Evolutionary conservation across 35 echinoderm and acorn worm species (phyloP), one percentile per base, ranked within the genome.

Genomic region (Diadema setosum): DNA sequence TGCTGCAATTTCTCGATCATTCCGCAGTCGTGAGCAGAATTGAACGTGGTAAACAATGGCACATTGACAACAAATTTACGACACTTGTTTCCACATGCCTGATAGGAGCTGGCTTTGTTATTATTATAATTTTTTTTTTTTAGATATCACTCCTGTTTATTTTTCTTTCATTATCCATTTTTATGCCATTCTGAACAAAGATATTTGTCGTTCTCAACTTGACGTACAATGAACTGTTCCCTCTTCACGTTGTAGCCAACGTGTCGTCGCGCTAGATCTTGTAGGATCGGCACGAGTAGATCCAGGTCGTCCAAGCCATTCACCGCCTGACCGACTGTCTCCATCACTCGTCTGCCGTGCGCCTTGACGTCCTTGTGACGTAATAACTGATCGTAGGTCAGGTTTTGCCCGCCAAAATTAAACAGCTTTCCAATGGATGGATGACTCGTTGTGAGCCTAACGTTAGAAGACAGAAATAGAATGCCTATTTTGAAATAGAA

Each of bases 201-300:
- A n/a, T n/a, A n/a, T n/a, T n/a, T n/a, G n/a, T n/a, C n/a, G n/a
- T n/a, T n/a, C n/a, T n/a, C n/a, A n/a, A n/a, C n/a, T n/a, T n/a
- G n/a, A 44, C 73, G 39, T 78, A 78, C 73, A 42, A 5, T 41
- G 60, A 90, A 90, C 63, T 90, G 63, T 50, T 46, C 39, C 9
- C 58, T 81, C 23, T 83, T 84, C 14, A 80, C 60, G 5, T 82
- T 82, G 34, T 90, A 90, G 29, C 44, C 60, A 7, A 44, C 23
- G 43, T 90, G 88, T 49, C 88, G 65, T 34, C 24, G 35, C 27
- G 76, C 88, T n/a, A 90, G 81, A 34, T 83, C 81, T 50, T 84
- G 36, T 3, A 90, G 32, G 11, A 65, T 70, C n/a, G 67, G 42
- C 2, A 75, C 36, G 29, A 90, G 20, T 14, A 65, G 26, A 4